phyloP scores from a whole-genome alignment of 1,140 invertebrate species.

The Tenebrio molitor region DNA sequence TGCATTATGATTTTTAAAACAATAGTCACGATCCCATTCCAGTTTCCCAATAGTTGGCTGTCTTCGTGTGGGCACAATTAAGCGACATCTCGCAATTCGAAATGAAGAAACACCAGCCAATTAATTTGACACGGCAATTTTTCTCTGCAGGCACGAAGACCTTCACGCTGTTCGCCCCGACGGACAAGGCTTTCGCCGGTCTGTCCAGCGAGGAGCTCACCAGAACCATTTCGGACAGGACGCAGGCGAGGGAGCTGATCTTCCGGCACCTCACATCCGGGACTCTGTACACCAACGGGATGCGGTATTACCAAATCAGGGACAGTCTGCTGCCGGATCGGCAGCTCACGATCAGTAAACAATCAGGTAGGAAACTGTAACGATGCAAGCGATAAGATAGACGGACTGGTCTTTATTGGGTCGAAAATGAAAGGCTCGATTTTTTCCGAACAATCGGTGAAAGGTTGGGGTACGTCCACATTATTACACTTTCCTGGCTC shows the following conservation, averaged over 20 bases:
- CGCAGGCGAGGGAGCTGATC: conserved; percentile 81
- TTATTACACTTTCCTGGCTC: conserved; percentile 16
- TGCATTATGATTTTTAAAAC: conserved; percentile 35
- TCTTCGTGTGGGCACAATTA: conserved; percentile 4
- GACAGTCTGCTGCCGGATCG: conserved; percentile 78
- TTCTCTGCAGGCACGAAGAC: conserved; percentile 77
- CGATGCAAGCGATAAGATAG: not conserved
- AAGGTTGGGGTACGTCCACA: conserved; percentile 11
- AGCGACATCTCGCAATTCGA: conserved; percentile 12
- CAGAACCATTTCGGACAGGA: conserved; percentile 71
- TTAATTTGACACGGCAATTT: conserved; percentile 36
- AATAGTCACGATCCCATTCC: conserved; percentile 39
- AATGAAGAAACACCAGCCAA: conserved; percentile 41
- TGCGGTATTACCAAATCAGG: conserved; percentile 87
- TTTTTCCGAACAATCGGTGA: conserved; percentile 42
- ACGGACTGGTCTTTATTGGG: conserved; percentile 33
- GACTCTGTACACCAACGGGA: conserved; percentile 84
- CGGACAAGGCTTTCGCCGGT: conserved; percentile 83
- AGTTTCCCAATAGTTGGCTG: not conserved
- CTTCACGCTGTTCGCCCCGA: conserved; percentile 88
- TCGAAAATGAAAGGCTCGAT: conserved; percentile 29
- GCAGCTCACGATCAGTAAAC: conserved; percentile 81
- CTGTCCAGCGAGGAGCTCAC: conserved; percentile 74
- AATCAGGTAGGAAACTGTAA: conserved; percentile 71
- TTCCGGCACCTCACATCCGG: conserved; percentile 83